Base-by-base conservation (phyloP, 2,113 vertebrate genomes). In the Egretta garzetta region DNA sequence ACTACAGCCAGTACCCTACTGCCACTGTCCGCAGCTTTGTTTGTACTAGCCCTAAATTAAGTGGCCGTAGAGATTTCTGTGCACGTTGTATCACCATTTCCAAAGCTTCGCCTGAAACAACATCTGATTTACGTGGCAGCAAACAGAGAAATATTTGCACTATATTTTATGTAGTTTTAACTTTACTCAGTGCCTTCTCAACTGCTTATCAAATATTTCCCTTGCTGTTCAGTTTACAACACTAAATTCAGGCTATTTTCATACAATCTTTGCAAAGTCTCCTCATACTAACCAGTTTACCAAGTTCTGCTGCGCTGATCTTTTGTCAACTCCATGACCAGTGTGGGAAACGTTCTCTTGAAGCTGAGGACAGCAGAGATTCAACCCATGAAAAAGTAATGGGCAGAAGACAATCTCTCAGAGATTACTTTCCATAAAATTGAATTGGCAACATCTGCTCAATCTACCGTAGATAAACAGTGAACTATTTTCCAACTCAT, bases 401-500 rank as follows among this genome's bases (percentile, higher is more conserved):
- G 74, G 88, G 87, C 95, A 98, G 95, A 96, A 97, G 98, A 98
- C 97, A 96, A 94, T 98, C 97, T 97, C 92, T 92, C 97, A 95
- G 96, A 97, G 97, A 98, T 98, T 95, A 92, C 88, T 41, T 96
- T 97, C 98, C 97, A 97, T 98, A 98, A 98, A 98, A 98, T 47
- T 43, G 95, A 97, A 98, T 90, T 97, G 95, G 96, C 94, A 98
- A 98, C 98, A 98, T 98, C 98, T 98, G 98, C 96, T 98, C 97
- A 97, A 98, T 97, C 98, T 98, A 98, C 97, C 98, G 96, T 98
- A 98, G 97, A 98, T 98, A 98, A 98, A 98, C 97, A 98, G 94
- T 93, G 96, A 98, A 98, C 97, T 97, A 98, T 98, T 98, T 98
- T 98, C 98, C 97, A 97, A 97, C 95, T 98, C 98, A 98, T 98